A percentile compares a stretch with the other conserved stretches of the same genome.
Conservation (phyloP, 2,888 invertebrate species). For the Phasia obesa region DNA sequence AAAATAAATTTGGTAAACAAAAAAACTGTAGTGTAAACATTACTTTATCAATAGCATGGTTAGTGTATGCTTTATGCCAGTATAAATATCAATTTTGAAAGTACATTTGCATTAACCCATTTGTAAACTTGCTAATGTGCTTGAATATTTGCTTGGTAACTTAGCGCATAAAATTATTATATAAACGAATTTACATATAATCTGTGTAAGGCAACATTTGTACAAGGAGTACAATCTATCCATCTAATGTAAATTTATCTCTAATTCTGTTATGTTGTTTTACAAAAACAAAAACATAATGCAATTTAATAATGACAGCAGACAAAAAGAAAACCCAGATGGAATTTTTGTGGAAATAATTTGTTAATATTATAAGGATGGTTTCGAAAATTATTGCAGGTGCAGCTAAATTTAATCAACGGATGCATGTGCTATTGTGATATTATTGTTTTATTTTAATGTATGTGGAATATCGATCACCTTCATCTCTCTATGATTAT, state of each 20-base stretch:
- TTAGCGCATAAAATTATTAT: conserved; percentile 62
- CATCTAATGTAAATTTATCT: conserved; percentile 61
- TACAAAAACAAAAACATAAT: conserved; percentile 36
- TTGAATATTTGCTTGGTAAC: conserved; percentile 55
- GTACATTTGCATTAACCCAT: conserved; percentile 49
- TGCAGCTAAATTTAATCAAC: too few relatives aligned
- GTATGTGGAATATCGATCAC: too few relatives aligned
- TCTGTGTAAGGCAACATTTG: background rate
- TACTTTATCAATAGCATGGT: background rate
- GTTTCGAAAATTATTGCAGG: too few relatives aligned
- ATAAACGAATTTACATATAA: background rate
- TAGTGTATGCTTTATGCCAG: background rate
- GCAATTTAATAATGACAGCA: background rate
- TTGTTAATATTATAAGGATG: too few relatives aligned
- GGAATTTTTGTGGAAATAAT: background rate
- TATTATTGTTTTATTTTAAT: too few relatives aligned
- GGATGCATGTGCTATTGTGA: too few relatives aligned
- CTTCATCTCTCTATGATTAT: too few relatives aligned
- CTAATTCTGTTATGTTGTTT: conserved; percentile 45
- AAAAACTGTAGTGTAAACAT: conserved; percentile 14
- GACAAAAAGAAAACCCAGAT: background rate
- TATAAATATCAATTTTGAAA: too few relatives aligned
- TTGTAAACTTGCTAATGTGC: conserved; percentile 61
- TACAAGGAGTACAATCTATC: conserved; percentile 1
- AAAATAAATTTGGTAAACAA: too few relatives aligned